Base-by-base conservation (phyloP, 2,797 vertebrate species). In the Neosilurus hyrtlii region DNA sequence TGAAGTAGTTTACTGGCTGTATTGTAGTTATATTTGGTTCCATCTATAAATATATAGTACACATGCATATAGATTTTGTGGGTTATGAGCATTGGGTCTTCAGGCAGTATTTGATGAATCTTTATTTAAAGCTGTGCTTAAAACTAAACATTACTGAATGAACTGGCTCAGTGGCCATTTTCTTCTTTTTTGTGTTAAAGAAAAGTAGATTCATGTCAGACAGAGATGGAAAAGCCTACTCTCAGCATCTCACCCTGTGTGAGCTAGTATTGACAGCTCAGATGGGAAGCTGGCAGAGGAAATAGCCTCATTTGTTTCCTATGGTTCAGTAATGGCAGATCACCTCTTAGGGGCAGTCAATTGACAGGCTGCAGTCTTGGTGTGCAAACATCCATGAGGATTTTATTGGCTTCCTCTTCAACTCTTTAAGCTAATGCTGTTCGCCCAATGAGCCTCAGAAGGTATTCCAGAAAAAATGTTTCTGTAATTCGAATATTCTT, bases 291-390 rank as follows among this genome's bases (percentile, higher is more conserved):
- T 93, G 90, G 92, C 89, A 93, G 90, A 89, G 91, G 93, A 95
- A 95, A 91, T 90, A 92, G 90, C 90, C 93, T 94, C 93, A 91
- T 95, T 95, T 94, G 93, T 96, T 94, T 94, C 92, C 90, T 89
- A 88, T 90, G 92, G 91, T 91, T 88, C 90, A 56, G 89, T 95
- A 94, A 94, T 94, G 93, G 92, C 93, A 95, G 93, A 92, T 90
- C 87, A 86, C 80, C 83, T 94, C 91, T 93, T 92, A 92, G 93
- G 93, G 93, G 90, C 92, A 91, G 86, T 82, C 90, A 93, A 94
- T 92, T 93, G 94, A 93, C 93, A 93, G 89, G 89, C 89, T 91
- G 89, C 85, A 92, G 90, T 93, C 91, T 92, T 92, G 91, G 91
- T 92, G 91, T 94, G 90, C 91, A 94, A 92, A 92, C 90, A 91